These are phyloP conservation scores for Actinemys pallida DNA, from an alignment of 2,113 vertebrate genomes.

Conservation along the genomic window DNA sequence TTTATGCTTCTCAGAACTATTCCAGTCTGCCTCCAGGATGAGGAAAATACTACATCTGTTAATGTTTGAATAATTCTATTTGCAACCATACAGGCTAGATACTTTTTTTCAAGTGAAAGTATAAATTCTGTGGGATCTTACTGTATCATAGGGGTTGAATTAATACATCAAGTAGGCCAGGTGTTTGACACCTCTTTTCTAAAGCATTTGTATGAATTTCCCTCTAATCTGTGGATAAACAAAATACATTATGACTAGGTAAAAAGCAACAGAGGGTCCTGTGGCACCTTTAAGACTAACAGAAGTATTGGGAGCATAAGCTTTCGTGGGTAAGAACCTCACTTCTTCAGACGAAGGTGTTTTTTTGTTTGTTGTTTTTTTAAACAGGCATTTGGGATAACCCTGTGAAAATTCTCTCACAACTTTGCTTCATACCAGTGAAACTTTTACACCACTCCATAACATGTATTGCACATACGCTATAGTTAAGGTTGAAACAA, in stretches of 20 bases:
- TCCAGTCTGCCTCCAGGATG: not conserved
- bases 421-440: not conserved
- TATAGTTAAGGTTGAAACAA: rapidly evolving
- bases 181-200: not conserved
- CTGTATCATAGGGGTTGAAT: not conserved
- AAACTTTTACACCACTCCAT: not conserved
- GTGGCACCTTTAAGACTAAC: too few species aligned
- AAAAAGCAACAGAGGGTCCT: too few species aligned
- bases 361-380: not conserved
- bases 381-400: not conserved
- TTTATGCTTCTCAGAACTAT: not conserved
- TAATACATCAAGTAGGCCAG: not conserved
- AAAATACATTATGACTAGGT: not conserved
- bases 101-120: not conserved
- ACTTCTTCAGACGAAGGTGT: not conserved
- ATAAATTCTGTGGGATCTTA: not conserved
- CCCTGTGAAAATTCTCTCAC: not conserved
- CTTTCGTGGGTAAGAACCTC: too few species aligned
- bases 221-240: not conserved
- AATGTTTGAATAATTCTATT: not conserved
- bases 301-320: too few species aligned
- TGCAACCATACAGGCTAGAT: not conserved
- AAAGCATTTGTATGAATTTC: constrained; percentile 1
- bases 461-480: not conserved
- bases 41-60: not conserved